phyloP scores from a whole-genome alignment of 2,888 invertebrate genomes.

The Latrodectus elegans region DNA sequence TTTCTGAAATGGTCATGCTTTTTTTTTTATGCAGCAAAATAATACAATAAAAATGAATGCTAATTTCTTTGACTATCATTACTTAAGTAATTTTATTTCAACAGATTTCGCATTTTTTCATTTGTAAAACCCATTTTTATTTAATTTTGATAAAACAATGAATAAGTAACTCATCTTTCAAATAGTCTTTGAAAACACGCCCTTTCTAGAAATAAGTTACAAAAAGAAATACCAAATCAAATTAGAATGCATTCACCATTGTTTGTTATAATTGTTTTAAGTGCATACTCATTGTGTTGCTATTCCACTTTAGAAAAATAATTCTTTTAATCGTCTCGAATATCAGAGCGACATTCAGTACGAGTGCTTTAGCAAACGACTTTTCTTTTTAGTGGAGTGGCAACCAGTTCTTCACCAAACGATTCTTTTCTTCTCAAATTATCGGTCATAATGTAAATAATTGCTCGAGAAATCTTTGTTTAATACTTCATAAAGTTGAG shows the following conservation, averaged over 20 bases:
- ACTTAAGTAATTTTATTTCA: too few relatives aligned
- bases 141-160: too few relatives aligned
- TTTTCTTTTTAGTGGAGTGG: not conserved
- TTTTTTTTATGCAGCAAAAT: too few relatives aligned
- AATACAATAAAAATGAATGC: too few relatives aligned
- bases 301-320: conserved; percentile 7
- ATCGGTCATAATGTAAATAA: conserved; percentile 15
- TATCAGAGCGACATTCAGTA: conserved; percentile 9
- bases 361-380: conserved; percentile 11
- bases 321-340: not conserved
- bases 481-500: conserved; percentile 38
- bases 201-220: not conserved
- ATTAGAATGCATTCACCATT: not conserved
- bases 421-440: conserved; percentile 22
- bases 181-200: too few relatives aligned
- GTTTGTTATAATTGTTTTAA: not conserved
- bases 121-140: too few relatives aligned
- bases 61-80: too few relatives aligned
- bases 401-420: conserved; percentile 8
- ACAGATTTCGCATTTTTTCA: too few relatives aligned
- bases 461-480: conserved; percentile 51
- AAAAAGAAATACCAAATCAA: not conserved
- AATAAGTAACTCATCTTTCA: too few relatives aligned
- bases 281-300: conserved; percentile 17
- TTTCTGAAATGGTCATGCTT: too few relatives aligned